Percentiles rank a stretch among this genome's conserved stretches.
These are phyloP conservation scores for Epinotia demarniana DNA, from an alignment of 2,888 invertebrate genomes.

Conservation along the genomic window DNA sequence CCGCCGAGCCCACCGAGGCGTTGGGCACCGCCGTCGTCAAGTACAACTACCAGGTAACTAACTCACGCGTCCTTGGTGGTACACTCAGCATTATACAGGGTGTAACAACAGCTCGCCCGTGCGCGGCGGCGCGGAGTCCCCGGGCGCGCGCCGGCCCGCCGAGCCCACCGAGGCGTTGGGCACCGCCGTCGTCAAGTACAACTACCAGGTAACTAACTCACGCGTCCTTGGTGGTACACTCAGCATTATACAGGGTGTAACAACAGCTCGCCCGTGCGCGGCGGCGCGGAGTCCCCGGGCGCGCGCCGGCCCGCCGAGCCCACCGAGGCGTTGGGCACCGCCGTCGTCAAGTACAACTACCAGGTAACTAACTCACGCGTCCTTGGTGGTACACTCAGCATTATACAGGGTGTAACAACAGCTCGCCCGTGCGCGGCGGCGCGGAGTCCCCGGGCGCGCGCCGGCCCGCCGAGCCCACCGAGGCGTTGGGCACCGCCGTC, in stretches of 20 bases:
- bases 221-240: no score
- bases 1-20: constrained; percentile 93
- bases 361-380: no score
- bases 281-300: constrained; percentile 89
- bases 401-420: no score
- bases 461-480: constrained; percentile 94
- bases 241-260: no score
- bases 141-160: no score
- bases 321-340: constrained; percentile 93
- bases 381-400: no score
- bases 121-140: no score
- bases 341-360: constrained; percentile 98
- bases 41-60: constrained; percentile 95
- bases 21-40: constrained; percentile 96
- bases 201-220: background rate
- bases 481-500: constrained; percentile 94
- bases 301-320: constrained; percentile 92
- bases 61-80: no score
- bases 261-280: constrained; percentile 93
- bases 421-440: no score
- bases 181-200: background rate
- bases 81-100: no score
- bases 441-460: no score
- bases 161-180: constrained; percentile 88
- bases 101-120: no score